phyloP scores from a whole-genome alignment of 2,113 vertebrate species.

The Microtus pennsylvanicus region DNA sequence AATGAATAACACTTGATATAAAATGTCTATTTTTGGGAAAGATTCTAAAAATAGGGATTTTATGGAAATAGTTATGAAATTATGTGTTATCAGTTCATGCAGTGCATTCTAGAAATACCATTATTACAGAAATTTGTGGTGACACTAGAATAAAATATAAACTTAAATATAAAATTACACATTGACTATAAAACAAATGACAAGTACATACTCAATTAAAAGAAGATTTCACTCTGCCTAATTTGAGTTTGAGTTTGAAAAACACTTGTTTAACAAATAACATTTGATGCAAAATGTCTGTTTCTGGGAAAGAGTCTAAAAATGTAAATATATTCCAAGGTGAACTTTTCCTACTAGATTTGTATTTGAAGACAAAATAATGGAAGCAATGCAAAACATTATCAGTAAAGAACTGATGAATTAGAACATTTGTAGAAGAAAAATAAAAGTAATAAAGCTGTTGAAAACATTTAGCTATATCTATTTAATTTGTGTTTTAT shows the following conservation, averaged over 20 bases:
- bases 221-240: not conserved
- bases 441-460: not conserved
- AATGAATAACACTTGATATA: too few relatives aligned
- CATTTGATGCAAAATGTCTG: not conserved
- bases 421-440: not conserved
- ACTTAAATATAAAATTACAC: not conserved
- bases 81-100: not conserved
- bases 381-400: not conserved
- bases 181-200: not conserved
- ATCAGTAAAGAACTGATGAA: slow-evolving; percentile 6
- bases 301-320: not conserved
- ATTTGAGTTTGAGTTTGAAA: not conserved
- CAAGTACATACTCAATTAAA: not conserved
- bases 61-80: not conserved
- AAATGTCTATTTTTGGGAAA: too few relatives aligned
- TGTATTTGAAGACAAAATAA: not conserved
- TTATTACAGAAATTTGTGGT: not conserved
- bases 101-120: not conserved
- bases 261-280: not conserved
- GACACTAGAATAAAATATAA: not conserved
- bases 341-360: not conserved
- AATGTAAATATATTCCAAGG: not conserved
- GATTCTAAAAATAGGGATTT: not conserved
- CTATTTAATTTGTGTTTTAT: slow-evolving; percentile 2
- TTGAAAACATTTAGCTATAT: not conserved